Percentiles rank a stretch among this genome's conserved stretches.
phyloP scores from a whole-genome alignment of 2,888 invertebrate genomes.

The Caenorhabditis sp. region DNA sequence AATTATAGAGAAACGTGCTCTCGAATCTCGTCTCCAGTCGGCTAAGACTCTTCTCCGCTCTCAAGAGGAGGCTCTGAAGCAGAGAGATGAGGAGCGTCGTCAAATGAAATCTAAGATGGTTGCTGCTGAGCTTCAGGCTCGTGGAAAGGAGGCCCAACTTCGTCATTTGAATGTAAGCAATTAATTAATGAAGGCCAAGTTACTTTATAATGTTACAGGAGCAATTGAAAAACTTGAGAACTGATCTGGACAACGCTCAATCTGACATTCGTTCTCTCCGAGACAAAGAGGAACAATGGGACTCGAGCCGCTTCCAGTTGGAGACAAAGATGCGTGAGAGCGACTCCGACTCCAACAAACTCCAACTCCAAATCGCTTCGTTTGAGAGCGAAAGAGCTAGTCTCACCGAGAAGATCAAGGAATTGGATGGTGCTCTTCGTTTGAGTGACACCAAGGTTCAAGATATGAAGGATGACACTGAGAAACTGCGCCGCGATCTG shows the following conservation, averaged over 20 bases:
- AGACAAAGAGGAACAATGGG: slow-evolving; percentile 80
- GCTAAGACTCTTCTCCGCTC: slow-evolving; percentile 81
- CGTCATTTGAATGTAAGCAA: slow-evolving; percentile 78
- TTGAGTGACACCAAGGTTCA: slow-evolving; percentile 78
- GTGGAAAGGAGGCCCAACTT: slow-evolving; percentile 82
- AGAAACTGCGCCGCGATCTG: slow-evolving; percentile 78
- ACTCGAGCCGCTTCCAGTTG: slow-evolving; percentile 77
- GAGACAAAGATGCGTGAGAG: slow-evolving; percentile 80
- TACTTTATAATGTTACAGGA: slow-evolving; percentile 72
- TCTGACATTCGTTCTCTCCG: slow-evolving; percentile 78
- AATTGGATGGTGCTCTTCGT: slow-evolving; percentile 78
- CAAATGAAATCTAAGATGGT: slow-evolving; percentile 82
- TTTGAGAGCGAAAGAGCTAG: slow-evolving; percentile 78
- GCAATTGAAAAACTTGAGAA: slow-evolving; percentile 81
- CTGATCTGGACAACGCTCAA: slow-evolving; percentile 80
- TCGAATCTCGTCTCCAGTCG: slow-evolving; percentile 78
- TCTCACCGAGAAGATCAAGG: slow-evolving; percentile 79
- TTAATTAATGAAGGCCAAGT: background rate
- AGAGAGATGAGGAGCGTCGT: slow-evolving; percentile 81
- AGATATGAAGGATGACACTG: slow-evolving; percentile 80
- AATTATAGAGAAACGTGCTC: slow-evolving; percentile 78
- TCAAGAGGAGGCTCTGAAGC: slow-evolving; percentile 81
- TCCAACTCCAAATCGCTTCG: slow-evolving; percentile 76
- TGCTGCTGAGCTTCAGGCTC: slow-evolving; percentile 81
- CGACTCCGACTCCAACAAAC: slow-evolving; percentile 77